phyloP scores from a whole-genome alignment of 1,140 invertebrate genomes.

The Ips typographus region DNA sequence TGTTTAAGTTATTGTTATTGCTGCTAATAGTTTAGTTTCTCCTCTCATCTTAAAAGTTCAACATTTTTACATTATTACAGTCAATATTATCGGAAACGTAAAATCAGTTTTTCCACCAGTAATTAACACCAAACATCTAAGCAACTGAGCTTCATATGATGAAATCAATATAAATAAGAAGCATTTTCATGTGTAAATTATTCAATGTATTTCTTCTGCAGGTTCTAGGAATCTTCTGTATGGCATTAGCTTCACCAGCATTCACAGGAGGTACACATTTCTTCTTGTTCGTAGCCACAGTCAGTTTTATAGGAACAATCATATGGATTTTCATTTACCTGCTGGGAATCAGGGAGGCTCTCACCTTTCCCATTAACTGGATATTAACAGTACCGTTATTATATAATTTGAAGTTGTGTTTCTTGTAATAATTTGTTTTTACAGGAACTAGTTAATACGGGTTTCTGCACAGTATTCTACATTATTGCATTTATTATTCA shows the following conservation, averaged over 20 bases:
- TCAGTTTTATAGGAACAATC: conserved; percentile 78
- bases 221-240: conserved; percentile 81
- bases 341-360: conserved; percentile 73
- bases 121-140: no score
- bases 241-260: conserved; percentile 71
- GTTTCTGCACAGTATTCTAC: conserved; percentile 69
- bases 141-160: no score
- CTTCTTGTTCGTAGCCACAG: conserved; percentile 81
- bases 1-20: no score
- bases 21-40: no score
- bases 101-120: no score
- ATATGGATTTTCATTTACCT: conserved; percentile 80
- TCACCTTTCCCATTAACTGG: conserved; percentile 81
- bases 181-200: background rate
- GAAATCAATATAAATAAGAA: no score
- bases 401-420: background rate
- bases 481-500: conserved; percentile 78
- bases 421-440: background rate
- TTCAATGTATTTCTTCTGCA: conserved; percentile 55
- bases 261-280: conserved; percentile 65
- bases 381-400: conserved; percentile 70
- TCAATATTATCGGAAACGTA: no score
- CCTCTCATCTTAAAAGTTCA: no score
- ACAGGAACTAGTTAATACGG: conserved; percentile 79
- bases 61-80: no score